phyloP scores from a whole-genome alignment of 2,797 vertebrate species.

The Protonibea diacanthus region DNA sequence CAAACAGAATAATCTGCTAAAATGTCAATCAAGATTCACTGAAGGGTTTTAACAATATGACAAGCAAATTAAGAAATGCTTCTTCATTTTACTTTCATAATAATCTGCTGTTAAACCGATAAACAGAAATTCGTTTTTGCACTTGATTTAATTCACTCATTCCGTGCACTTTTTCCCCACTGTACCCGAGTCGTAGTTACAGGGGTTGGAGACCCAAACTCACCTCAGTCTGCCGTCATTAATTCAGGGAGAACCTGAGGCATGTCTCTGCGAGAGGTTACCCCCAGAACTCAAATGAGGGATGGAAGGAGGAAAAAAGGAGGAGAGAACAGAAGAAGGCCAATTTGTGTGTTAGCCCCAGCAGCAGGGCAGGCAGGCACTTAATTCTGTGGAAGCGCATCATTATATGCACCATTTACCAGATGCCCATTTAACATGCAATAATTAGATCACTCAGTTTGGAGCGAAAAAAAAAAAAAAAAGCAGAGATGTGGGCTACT shows the following conservation, averaged over 20 bases:
- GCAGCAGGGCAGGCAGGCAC: conserved; percentile 85
- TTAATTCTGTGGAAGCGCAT: conserved; percentile 89
- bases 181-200: conserved; percentile 26
- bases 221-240: conserved; percentile 74
- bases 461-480: conserved; percentile 50
- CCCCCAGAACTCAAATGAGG: conserved; percentile 75
- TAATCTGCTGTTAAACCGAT: background rate
- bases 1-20: conserved; percentile 17
- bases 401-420: conserved; percentile 91
- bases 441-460: conserved; percentile 89
- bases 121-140: conserved; percentile 7
- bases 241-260: conserved; percentile 81
- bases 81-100: background rate
- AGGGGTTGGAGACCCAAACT: conserved; percentile 56
- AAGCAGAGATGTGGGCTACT: conserved; percentile 73
- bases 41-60: background rate
- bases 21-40: conserved; percentile 42
- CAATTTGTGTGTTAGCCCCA: conserved; percentile 87
- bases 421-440: conserved; percentile 92
- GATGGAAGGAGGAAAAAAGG: conserved; percentile 62
- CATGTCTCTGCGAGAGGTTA: conserved; percentile 74
- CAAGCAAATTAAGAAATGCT: conserved; percentile 3
- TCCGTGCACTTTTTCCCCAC: conserved; percentile 15
- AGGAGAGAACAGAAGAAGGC: conserved; percentile 77
- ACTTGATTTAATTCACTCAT: conserved; percentile 6